Evolutionary conservation across 2,113 vertebrate genomes (phyloP).

Genomic region (Pangasianodon gigas): DNA sequence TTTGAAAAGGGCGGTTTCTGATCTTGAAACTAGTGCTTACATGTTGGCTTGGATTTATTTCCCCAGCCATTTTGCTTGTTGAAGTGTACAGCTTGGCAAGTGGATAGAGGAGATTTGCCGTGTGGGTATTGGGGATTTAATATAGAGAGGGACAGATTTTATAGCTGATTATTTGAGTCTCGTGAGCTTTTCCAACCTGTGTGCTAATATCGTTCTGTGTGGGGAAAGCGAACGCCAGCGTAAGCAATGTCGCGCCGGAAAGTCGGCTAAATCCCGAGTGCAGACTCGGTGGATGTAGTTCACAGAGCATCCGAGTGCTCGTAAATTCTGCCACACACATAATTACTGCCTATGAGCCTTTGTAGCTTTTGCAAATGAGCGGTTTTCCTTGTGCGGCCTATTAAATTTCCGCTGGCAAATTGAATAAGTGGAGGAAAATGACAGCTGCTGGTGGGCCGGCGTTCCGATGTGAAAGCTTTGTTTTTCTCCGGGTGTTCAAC

Average conservation of each 20-base stretch:
- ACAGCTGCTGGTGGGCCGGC: constrained; percentile 39
- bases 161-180: constrained; percentile 18
- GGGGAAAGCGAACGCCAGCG: background rate
- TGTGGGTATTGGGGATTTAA: constrained; percentile 5
- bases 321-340: constrained; percentile 30
- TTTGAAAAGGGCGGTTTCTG: background rate
- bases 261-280: background rate
- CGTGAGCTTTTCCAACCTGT: background rate
- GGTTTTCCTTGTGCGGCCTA: constrained; percentile 46
- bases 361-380: constrained; percentile 49
- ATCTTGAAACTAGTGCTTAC: background rate
- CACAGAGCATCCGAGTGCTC: constrained; percentile 4
- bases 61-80: constrained; percentile 2
- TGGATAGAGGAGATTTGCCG: constrained; percentile 11
- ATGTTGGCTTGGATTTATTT: background rate
- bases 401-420: constrained; percentile 49
- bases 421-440: constrained; percentile 43
- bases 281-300: background rate
- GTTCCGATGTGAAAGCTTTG: constrained; percentile 25
- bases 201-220: background rate
- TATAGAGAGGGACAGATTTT: constrained; percentile 27
- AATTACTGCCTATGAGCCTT: constrained; percentile 20
- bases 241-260: background rate
- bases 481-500: constrained; percentile 29
- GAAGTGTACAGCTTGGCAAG: background rate